Evolutionary conservation across 1,140 invertebrate species (phyloP), one percentile per base, ranked within the genome.

Genomic region (Oryzaephilus surinamensis): DNA sequence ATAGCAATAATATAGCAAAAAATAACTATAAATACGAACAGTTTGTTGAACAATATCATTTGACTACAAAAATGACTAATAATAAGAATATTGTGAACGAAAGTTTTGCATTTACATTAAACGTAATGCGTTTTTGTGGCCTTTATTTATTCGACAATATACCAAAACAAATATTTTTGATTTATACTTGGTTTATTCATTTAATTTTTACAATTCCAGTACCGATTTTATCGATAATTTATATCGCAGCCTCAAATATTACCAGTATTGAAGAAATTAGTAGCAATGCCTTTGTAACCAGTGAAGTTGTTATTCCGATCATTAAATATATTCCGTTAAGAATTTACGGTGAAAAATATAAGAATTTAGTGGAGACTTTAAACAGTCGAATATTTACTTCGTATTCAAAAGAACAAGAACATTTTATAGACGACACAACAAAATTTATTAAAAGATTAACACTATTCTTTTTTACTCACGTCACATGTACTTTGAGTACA

Each of bases 261-360:
- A 13, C 18, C 2, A 18, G 15, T 26, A 15, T 43, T 12, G 27
- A 31, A 4, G 16, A 31, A 32, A 28, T 38, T 10, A 14, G 32
- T 18, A 15, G 32, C 12, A 31, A 31, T 16, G 17, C 28, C 12
- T 37, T 43, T 38, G 5, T 43, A 2, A 29, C 24, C n/a, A 17
- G 17, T 13, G 24, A 43, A 19, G 7, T 28, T 13, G 35, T 27
- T 24, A 26, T n/a, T 27, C 27, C 38, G 2, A 29, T 38, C 8
- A 17, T 28, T 5, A 43, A 43, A 18, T 24, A 38, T 6, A n/a
- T 38, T 13, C 34, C 35, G 1, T 43, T 37, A 14, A 18, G 14
- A 5, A 32, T 24, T 4, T 17, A 43, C 6, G n/a, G 17, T 2
- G 19, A 43, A 2, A 12, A 13, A 1, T 26, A 32, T 12, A 43